Percentiles rank a stretch among this genome's conserved stretches.
Evolutionary conservation across 2,113 vertebrate species (phyloP).

Genomic region (Stigmatopora nigra): DNA sequence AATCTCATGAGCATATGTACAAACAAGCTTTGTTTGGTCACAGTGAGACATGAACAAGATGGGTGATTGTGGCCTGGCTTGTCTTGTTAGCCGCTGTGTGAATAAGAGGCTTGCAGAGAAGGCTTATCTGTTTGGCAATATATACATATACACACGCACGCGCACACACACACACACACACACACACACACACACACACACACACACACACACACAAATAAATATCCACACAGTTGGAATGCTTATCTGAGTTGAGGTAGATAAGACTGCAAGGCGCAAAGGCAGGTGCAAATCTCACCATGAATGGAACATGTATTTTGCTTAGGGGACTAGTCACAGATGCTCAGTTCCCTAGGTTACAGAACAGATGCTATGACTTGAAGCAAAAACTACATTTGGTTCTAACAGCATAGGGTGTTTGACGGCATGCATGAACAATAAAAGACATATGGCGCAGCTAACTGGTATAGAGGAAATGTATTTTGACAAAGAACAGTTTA

Average conservation of each 20-base stretch:
- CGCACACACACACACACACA: constrained; percentile 3
- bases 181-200: constrained; percentile 8
- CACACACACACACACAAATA: constrained; percentile 5
- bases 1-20: constrained; percentile 13
- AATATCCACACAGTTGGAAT: constrained; percentile 14
- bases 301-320: constrained; percentile 39
- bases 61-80: constrained; percentile 33
- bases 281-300: constrained; percentile 29
- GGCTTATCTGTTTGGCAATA: constrained; percentile 51
- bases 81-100: constrained; percentile 45
- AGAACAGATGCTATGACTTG: constrained; percentile 30
- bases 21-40: constrained; percentile 20
- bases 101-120: constrained; percentile 43
- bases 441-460: constrained; percentile 1
- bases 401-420: neutral
- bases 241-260: constrained; percentile 40
- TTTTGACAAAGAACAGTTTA: neutral
- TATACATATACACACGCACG: constrained; percentile 1
- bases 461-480: neutral
- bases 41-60: constrained; percentile 36
- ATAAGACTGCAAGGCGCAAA: constrained; percentile 37
- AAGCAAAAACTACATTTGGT: constrained; percentile 17
- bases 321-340: constrained; percentile 9
- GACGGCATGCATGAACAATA: neutral
- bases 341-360: constrained; percentile 18